Evolutionary conservation across 2,113 vertebrate species (phyloP), one percentile per base, ranked within the genome.

Genomic region (Orthochromis indermauri): DNA sequence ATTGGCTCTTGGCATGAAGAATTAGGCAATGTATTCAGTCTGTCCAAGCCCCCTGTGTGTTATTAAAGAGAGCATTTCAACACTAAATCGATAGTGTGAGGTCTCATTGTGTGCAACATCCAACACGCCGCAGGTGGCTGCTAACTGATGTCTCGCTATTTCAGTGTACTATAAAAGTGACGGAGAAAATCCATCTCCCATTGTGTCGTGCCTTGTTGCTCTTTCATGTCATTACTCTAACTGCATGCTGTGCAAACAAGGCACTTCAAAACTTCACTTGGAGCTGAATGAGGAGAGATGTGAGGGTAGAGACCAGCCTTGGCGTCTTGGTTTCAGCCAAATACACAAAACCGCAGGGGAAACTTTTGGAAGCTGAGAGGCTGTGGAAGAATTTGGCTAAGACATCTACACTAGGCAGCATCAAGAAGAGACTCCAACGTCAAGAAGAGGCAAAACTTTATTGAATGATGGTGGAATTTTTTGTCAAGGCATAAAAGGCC

Each of bases 71-170:
- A 86, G 85, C 84, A 57, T 91, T 89, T 93, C 90, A 84, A 88
- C 90, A 92, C 86, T 90, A 83, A 80, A 80, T 37, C 89, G 89
- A 57, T 86, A 61, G 81, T 91, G 92, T 93, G 92, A 92, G 92
- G 94, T 94, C 91, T 81, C 80, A 59, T 57, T 86, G 82, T 89
- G 84, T 57, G 57, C 31, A 73, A 85, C 84, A 76, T 80, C 78
- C 84, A 85, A 89, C 89, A 86, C 5, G 84, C 85, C 71, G 45
- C n/a, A 84, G 87, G 68, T 81, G 81, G 21, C 53, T 49, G 88
- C 90, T 81, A 71, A 89, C 82, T 80, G 88, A 92, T 80, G 68
- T 76, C 78, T 78, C 21, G 31, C 84, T 86, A 45, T 85, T 91
- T 84, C 53, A 68, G 13, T 35, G 45, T 63, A n/a, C 51, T 35